Base-by-base conservation (phyloP, 1,140 invertebrate genomes). In the Eupeodes corollae region DNA sequence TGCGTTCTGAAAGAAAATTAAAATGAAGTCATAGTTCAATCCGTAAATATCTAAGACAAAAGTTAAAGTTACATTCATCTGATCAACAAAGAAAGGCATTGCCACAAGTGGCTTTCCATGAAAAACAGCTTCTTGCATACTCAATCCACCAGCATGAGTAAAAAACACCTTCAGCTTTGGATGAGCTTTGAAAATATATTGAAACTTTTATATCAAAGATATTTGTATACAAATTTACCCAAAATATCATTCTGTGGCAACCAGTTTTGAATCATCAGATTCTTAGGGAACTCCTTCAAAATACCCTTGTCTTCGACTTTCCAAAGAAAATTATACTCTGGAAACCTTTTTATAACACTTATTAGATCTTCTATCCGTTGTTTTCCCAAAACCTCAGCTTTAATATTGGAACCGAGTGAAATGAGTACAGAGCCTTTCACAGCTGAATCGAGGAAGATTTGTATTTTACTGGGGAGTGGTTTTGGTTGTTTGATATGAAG, bases 21-120 rank as follows among this genome's bases (percentile, higher is more conserved):
- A 16, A 38, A 38, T 10, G 16, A 38, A 38, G 35, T 14, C n/a
- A n/a, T n/a, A n/a, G 35, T 38, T 38, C n/a, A n/a, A n/a, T n/a
- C n/a, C n/a, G n/a, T n/a, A n/a, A n/a, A 38, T 14, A 5, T 5
- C n/a, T 26, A 8, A 26, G 3, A 26, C 8, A 26, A 8, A 26
- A 26, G 21, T 26, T 26, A 8, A 26, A 26, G 8, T 26, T 26
- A 26, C 3, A 5, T 57, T 53, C 16, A 62, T 57, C 46, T 85
- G 80, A 52, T 86, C 84, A 1, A 70, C 74, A 49, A 79, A 75
- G 21, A 85, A 53, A 0, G 82, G 81, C 9, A 83, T 68, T 1
- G 68, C 75, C 5, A 79, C 53, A 18, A 78, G 54, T 10, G 77
- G 77, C 6, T 75, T 65, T 19, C 70, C 73, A 56, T 73, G 63